A percentile compares a stretch with the other conserved stretches of the same genome.
phyloP scores from a whole-genome alignment of 2,888 invertebrate genomes.

The Agrotis segetum region DNA sequence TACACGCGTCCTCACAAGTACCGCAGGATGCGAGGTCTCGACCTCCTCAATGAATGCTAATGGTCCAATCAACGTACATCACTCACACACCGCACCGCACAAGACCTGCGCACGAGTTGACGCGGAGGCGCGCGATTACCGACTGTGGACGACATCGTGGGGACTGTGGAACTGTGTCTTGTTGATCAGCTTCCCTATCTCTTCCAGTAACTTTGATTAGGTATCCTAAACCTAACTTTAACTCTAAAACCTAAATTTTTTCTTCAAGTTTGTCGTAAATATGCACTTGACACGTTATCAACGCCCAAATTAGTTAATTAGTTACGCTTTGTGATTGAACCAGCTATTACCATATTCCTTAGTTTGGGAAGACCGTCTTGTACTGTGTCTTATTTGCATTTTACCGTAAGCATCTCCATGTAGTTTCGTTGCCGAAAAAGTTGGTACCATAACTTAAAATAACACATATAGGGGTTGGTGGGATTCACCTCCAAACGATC shows the following conservation, averaged over 20 bases:
- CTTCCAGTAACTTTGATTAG: constrained; percentile 17
- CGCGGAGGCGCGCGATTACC: constrained; percentile 75
- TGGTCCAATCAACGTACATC: constrained; percentile 82
- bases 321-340: background rate
- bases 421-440: background rate
- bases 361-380: too few species aligned
- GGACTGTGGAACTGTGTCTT: constrained; percentile 3
- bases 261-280: too few species aligned
- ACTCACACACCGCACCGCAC: constrained; percentile 68
- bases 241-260: too few species aligned
- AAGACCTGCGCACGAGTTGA: constrained; percentile 74
- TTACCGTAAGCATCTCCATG: background rate
- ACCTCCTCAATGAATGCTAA: constrained; percentile 76
- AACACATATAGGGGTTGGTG: too few species aligned
- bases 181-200: constrained; percentile 41
- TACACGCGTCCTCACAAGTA: constrained; percentile 68
- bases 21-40: constrained; percentile 76
- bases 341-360: background rate
- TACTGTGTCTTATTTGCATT: background rate
- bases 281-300: background rate
- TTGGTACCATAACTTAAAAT: constrained; percentile 1
- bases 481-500: too few species aligned
- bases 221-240: too few species aligned
- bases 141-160: constrained; percentile 72
- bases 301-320: background rate